Percentiles rank a stretch among this genome's conserved stretches.
Evolutionary conservation across 2,113 vertebrate species (phyloP).

Genomic region (Coreoperca whiteheadi): DNA sequence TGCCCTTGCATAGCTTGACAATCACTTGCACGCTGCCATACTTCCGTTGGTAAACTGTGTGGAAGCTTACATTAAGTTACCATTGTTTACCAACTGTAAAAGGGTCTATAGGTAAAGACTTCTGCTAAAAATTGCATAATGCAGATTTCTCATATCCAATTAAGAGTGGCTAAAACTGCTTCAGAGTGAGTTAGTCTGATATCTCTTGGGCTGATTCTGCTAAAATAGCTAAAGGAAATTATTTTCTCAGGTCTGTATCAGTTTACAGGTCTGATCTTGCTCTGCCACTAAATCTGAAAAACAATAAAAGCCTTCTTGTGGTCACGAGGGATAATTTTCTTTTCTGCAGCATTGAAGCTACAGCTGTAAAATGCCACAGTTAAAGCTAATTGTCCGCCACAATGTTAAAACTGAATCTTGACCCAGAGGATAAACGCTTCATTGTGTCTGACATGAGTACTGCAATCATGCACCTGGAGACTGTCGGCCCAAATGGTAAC

Average conservation of each 20-base stretch:
- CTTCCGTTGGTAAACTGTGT: too few species aligned
- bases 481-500: conserved; percentile 59
- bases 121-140: background rate
- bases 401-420: conserved; percentile 60
- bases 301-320: background rate
- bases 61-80: too few species aligned
- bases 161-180: background rate
- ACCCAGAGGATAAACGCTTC: conserved; percentile 66
- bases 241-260: background rate
- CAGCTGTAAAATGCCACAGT: conserved; percentile 47
- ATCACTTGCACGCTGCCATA: too few species aligned
- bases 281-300: background rate
- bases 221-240: background rate
- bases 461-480: conserved; percentile 67
- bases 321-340: conserved; percentile 9
- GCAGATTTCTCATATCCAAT: too few species aligned
- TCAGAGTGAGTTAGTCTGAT: background rate
- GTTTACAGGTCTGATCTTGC: background rate
- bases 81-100: too few species aligned
- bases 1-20: too few species aligned
- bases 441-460: conserved; percentile 54
- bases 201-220: background rate
- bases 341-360: conserved; percentile 20
- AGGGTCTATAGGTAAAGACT: too few species aligned
- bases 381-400: conserved; percentile 38